phyloP scores from a whole-genome alignment of 2,113 vertebrate genomes.

The Siniperca chuatsi region DNA sequence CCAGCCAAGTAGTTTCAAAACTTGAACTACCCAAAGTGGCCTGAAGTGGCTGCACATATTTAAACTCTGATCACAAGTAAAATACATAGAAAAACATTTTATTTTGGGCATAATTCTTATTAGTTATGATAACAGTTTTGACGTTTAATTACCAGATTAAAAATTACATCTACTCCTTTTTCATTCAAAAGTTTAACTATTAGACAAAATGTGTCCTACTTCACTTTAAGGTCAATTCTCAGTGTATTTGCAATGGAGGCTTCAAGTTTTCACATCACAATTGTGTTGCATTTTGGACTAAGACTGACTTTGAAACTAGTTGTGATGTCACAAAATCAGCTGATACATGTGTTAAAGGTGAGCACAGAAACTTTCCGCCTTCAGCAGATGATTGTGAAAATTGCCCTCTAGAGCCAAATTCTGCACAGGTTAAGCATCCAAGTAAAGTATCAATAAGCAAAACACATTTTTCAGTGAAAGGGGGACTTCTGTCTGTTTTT shows the following conservation, averaged over 20 bases:
- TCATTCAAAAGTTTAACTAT: background rate
- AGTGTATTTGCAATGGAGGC: too few relatives aligned
- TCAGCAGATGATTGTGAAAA: background rate
- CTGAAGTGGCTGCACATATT: background rate
- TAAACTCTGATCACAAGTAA: background rate
- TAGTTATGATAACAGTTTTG: background rate
- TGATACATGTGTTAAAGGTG: too few relatives aligned
- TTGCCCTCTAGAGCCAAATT: too few relatives aligned
- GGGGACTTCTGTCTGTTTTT: too few relatives aligned
- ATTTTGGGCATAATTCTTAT: background rate
- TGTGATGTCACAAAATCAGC: too few relatives aligned
- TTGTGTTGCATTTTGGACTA: background rate
- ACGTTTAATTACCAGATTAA: background rate
- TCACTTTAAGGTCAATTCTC: too few relatives aligned
- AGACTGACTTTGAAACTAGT: background rate
- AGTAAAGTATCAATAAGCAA: too few relatives aligned
- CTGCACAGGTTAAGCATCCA: too few relatives aligned
- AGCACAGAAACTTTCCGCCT: background rate
- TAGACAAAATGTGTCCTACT: too few relatives aligned
- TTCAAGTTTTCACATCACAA: too few relatives aligned
- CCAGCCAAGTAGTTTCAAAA: too few relatives aligned
- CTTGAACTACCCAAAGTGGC: background rate
- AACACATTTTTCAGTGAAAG: too few relatives aligned
- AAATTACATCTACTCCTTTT: background rate
- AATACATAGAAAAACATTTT: background rate